Evolutionary conservation across 2,797 vertebrate genomes (phyloP).

Genomic region (Darevskia mixta): DNA sequence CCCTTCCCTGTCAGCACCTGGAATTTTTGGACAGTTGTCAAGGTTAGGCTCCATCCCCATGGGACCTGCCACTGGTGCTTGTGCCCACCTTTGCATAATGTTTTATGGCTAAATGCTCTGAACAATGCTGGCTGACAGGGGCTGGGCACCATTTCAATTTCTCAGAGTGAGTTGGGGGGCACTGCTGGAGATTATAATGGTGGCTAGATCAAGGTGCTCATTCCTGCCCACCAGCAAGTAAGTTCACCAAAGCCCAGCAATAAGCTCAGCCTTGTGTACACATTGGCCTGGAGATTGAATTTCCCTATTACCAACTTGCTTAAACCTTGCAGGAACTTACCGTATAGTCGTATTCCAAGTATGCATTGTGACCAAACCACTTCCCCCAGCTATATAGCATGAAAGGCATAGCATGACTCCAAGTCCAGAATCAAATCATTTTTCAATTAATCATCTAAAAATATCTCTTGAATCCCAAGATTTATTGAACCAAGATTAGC

Average conservation of each 20-base stretch:
- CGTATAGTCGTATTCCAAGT: neutral
- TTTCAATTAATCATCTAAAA: neutral
- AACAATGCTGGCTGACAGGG: neutral
- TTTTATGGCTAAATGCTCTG: too few relatives aligned
- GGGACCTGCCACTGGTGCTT: neutral
- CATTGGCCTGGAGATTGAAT: neutral
- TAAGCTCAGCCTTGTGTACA: neutral
- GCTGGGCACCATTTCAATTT: neutral
- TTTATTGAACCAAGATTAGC: neutral
- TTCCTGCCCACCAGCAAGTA: neutral
- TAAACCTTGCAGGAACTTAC: neutral
- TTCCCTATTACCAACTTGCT: neutral
- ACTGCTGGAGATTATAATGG: neutral
- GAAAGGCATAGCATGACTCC: neutral
- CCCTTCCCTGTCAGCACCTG: neutral
- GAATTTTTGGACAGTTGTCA: too few relatives aligned
- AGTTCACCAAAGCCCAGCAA: neutral
- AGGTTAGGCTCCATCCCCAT: too few relatives aligned
- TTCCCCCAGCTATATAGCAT: neutral
- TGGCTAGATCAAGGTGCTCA: too few relatives aligned
- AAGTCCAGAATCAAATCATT: neutral
- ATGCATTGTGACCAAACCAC: too few relatives aligned
- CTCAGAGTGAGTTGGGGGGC: neutral
- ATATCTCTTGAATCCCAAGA: neutral
- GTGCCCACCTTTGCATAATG: too few relatives aligned